Evolutionary conservation across 2,797 vertebrate genomes (phyloP), one percentile per base, ranked within the genome.

Genomic region (Amphiprion clarkii): DNA sequence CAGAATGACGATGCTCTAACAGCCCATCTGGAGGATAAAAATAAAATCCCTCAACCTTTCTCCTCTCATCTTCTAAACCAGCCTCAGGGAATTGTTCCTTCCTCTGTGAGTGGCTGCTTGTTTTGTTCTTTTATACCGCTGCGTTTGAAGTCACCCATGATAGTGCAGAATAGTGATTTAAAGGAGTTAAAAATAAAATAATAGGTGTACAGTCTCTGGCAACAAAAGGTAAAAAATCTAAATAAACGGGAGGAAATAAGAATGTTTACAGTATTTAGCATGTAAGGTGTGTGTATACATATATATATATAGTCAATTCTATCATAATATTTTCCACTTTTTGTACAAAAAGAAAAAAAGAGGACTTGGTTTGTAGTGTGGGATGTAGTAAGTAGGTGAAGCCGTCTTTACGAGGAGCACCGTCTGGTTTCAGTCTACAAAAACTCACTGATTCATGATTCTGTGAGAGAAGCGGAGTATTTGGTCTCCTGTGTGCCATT

Each of bases 261-360:
- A 67, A 79, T n/a, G 67, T 71, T 78, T 74, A 84, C 82, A 89
- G 62, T 85, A 82, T 79, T 84, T 78, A 80, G 81, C 79, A 87
- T 83, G 84, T 89, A 90, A 82, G 76, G 60, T 81, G 65, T 86
- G 66, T 81, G 53, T 76, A 39, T 16, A 52, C 76, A 67, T 76
- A 72, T 84, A 84, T 87, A 79, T 67, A 86, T 23, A 79, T 67
- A 86, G 76, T 86, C 75, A 86, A 76, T 82, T 84, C n/a, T 68
- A 74, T 89, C 53, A 88, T 87, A 83, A 73, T 85, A 93, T 89
- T 91, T 92, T 85, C 90, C 82, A 90, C 81, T 82, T 85, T 87
- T 66, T 84, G 79, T 90, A 90, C 58, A 91, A 92, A 89, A 89
- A 82, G 85, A 83, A 69, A 49, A 9, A 16, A 46, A 19, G 17